A percentile compares a stretch with the other conserved stretches of the same genome.
phyloP scores from a whole-genome alignment of 2,113 vertebrate genomes.

The Tenrec ecaudatus region DNA sequence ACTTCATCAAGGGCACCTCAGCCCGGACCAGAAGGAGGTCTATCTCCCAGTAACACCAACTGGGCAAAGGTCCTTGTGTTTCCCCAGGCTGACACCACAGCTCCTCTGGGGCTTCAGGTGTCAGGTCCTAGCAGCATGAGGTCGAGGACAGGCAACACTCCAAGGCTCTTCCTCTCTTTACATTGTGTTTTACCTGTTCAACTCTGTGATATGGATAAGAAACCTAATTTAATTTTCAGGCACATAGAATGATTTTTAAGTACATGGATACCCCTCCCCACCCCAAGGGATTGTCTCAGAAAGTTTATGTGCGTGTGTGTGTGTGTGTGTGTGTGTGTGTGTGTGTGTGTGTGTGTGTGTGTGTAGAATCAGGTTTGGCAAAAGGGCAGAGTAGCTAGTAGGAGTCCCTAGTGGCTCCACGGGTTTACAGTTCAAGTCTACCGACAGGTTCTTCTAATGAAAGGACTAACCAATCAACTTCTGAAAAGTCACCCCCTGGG shows the following conservation, averaged over 20 bases:
- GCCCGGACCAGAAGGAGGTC: background rate
- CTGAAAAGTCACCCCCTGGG: background rate
- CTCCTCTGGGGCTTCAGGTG: background rate
- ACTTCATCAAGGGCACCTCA: background rate
- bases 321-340: no score
- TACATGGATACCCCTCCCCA: no score
- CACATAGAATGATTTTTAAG: background rate
- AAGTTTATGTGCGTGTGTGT: background rate
- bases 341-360: no score
- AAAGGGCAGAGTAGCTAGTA: background rate
- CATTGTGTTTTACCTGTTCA: background rate
- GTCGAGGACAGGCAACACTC: background rate
- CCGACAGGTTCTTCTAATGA: background rate
- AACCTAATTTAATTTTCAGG: background rate
- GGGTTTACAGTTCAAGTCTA: background rate
- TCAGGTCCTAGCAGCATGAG: background rate
- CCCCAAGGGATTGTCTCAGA: background rate
- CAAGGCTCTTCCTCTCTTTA: background rate
- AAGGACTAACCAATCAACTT: background rate
- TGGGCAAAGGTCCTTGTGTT: background rate
- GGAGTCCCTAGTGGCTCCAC: accelerated
- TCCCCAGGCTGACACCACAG: background rate
- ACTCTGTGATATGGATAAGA: background rate
- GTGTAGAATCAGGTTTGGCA: background rate
- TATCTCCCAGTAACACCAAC: background rate